These are phyloP conservation scores for Saccopteryx leptura DNA, from an alignment of 2,113 vertebrate species.

Conservation along the genomic window DNA sequence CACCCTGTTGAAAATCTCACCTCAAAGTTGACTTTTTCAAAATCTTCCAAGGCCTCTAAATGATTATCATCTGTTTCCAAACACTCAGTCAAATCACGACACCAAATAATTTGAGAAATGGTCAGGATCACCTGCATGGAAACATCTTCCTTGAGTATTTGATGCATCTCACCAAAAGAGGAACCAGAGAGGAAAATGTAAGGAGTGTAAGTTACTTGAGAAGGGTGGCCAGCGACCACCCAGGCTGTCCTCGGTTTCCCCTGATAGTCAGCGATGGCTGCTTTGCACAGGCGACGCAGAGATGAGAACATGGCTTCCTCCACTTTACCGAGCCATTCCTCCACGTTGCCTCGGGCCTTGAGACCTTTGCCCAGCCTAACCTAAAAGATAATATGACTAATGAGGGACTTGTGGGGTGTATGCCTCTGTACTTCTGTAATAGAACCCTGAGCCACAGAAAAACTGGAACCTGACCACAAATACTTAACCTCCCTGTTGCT, in stretches of 20 bases:
- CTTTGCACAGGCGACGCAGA: conserved; percentile 90
- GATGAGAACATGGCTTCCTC: conserved; percentile 93
- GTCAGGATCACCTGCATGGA: conserved; percentile 91
- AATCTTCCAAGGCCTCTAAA: conserved; percentile 88
- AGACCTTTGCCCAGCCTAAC: conserved; percentile 91
- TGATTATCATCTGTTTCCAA: conserved; percentile 86
- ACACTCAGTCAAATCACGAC: conserved; percentile 90
- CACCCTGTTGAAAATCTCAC: conserved; percentile 78
- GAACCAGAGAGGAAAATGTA: background rate
- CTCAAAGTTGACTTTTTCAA: conserved; percentile 91
- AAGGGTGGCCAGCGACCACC: conserved; percentile 91
- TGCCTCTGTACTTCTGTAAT: background rate
- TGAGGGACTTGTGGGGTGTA: no score
- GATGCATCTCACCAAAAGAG: background rate
- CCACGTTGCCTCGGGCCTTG: conserved; percentile 93
- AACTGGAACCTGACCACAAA: no score
- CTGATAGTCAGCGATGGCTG: conserved; percentile 91
- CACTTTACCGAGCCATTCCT: conserved; percentile 94
- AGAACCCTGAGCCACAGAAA: background rate
- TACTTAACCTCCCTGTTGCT: background rate
- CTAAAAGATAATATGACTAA: conserved; percentile 75
- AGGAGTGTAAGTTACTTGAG: conserved; percentile 86
- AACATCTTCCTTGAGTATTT: background rate
- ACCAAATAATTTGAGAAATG: conserved; percentile 94
- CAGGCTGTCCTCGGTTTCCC: conserved; percentile 87